These are phyloP conservation scores for Drosophila nr. perissopoda DNA, from an alignment of 2,888 invertebrate genomes.

Conservation along the genomic window DNA sequence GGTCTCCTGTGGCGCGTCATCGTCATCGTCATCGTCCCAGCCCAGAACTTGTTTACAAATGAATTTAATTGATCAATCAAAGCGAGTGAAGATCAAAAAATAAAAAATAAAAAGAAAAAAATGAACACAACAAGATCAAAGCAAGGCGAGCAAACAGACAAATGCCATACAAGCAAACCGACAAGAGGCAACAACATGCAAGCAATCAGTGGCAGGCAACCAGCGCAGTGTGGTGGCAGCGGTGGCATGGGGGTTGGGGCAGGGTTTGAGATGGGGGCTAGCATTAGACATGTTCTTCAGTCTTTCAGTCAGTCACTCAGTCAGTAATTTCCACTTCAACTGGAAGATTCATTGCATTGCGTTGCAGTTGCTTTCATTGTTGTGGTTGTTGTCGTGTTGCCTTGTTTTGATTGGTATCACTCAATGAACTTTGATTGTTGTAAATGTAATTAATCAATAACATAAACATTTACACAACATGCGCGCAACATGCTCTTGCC, in stretches of 20 bases:
- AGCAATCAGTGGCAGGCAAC: constrained; percentile 60
- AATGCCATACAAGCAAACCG: constrained; percentile 72
- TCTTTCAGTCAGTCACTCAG: constrained; percentile 55
- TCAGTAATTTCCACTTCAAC: constrained; percentile 51
- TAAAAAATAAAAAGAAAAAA: not conserved
- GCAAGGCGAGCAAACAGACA: constrained; percentile 73
- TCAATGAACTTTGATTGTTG: constrained; percentile 79
- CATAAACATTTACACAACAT: constrained; percentile 71
- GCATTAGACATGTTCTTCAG: constrained; percentile 70
- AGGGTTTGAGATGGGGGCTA: not conserved
- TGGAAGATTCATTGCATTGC: constrained; percentile 70
- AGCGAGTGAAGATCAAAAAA: constrained; percentile 81
- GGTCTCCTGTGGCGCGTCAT: constrained; percentile 36
- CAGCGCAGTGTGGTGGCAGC: not conserved
- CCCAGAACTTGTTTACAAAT: constrained; percentile 82
- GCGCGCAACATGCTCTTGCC: constrained; percentile 23
- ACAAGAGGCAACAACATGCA: constrained; percentile 67
- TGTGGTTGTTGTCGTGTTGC: constrained; percentile 31
- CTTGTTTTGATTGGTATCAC: constrained; percentile 82
- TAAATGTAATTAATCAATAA: constrained; percentile 81
- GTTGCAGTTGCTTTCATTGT: constrained; percentile 32
- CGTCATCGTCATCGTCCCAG: constrained; percentile 35
- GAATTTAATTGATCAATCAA: constrained; percentile 84
- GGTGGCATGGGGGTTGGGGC: too few species aligned
- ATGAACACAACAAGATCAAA: constrained; percentile 69